A percentile compares a stretch with the other conserved stretches of the same genome.
phyloP scores from a whole-genome alignment of 1,140 invertebrate species.

The Ceratosolen fusciceps region DNA sequence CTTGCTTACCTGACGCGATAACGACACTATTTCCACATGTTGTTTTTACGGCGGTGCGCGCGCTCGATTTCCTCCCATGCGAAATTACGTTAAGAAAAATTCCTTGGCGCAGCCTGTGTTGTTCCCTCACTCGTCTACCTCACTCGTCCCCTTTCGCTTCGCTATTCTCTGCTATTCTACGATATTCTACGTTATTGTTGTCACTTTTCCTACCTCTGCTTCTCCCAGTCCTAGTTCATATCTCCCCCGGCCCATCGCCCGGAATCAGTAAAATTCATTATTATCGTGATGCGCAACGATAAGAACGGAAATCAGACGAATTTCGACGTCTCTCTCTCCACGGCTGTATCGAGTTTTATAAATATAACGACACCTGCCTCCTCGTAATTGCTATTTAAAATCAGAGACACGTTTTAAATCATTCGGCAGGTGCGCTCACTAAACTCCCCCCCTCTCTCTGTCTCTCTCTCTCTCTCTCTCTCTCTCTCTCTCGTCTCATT shows the following conservation, averaged over 20 bases:
- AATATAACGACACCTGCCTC: not conserved
- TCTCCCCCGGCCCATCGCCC: not conserved
- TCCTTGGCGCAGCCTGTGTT: not conserved
- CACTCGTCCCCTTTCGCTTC: conserved; percentile 25
- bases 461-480: not conserved
- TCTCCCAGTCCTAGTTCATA: not conserved
- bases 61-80: not conserved
- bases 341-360: conserved; percentile 5
- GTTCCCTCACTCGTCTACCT: not conserved
- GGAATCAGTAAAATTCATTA: conserved; percentile 20
- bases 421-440: not conserved
- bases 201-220: conserved; percentile 14
- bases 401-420: not conserved
- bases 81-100: conserved; percentile 31
- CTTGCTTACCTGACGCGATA: not conserved
- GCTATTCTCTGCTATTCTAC: conserved; percentile 28
- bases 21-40: not conserved
- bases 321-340: not conserved
- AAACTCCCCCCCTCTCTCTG: not conserved
- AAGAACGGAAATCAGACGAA: not conserved
- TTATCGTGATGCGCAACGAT: not conserved
- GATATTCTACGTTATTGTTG: conserved; percentile 30
- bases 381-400: conserved; percentile 2
- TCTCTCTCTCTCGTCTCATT: not conserved
- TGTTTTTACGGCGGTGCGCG: not conserved